These are phyloP conservation scores for Xestobium rufovillosum DNA, from an alignment of 2,888 invertebrate genomes.

Conservation along the genomic window DNA sequence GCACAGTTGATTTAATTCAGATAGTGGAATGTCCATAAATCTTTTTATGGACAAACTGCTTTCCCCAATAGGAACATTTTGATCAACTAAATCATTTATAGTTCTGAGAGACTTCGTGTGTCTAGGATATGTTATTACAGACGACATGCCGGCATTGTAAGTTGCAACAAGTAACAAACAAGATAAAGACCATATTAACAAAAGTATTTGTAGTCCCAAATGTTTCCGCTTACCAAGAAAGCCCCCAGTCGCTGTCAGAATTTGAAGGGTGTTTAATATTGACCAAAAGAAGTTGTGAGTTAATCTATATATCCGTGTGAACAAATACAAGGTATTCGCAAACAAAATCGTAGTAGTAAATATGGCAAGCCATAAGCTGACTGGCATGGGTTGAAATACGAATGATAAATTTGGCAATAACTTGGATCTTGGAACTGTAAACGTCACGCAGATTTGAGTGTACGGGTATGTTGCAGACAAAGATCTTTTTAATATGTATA, in stretches of 20 bases:
- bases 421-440: conserved; percentile 30
- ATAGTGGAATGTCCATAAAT: too few relatives aligned
- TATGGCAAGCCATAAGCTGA: conserved; percentile 12
- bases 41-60: too few relatives aligned
- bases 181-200: conserved; percentile 18
- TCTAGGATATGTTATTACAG: conserved; percentile 21
- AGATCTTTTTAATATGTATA: conserved; percentile 5
- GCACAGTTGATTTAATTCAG: too few relatives aligned
- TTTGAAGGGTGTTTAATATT: too few relatives aligned
- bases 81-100: conserved; percentile 23
- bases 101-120: conserved; percentile 20
- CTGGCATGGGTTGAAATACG: conserved; percentile 27
- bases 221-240: too few relatives aligned
- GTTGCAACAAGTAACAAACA: conserved; percentile 21
- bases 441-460: conserved; percentile 26
- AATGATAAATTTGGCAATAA: conserved; percentile 26
- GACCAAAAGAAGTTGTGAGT: too few relatives aligned
- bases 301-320: too few relatives aligned
- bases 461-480: conserved; percentile 24
- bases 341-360: conserved; percentile 6
- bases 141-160: conserved; percentile 25
- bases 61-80: conserved; percentile 18
- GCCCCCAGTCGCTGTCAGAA: too few relatives aligned
- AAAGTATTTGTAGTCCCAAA: conserved; percentile 5
- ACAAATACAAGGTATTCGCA: too few relatives aligned